These are phyloP conservation scores for Nezara viridula DNA, from an alignment of 2,888 invertebrate genomes.

Conservation along the genomic window DNA sequence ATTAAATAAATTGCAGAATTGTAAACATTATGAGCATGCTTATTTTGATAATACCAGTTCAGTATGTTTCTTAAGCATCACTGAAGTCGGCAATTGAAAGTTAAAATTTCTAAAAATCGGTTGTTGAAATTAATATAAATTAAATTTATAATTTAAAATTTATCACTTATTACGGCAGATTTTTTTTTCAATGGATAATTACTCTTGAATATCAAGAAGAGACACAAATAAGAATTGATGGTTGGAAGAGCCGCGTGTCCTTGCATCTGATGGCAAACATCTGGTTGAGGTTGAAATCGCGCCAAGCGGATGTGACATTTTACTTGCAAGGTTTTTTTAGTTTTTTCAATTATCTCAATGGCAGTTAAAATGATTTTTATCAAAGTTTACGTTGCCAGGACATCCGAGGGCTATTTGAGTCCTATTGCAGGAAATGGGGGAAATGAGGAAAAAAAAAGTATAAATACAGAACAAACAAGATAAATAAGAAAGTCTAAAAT, in stretches of 20 bases:
- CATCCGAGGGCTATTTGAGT: slow-evolving; percentile 16
- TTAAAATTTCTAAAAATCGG: too few relatives aligned
- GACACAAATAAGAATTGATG: neutral
- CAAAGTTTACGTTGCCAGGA: slow-evolving; percentile 23
- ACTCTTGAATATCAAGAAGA: neutral
- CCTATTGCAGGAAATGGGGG: neutral
- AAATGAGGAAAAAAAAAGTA: neutral
- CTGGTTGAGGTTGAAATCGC: slow-evolving; percentile 41
- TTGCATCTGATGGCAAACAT: slow-evolving; percentile 40
- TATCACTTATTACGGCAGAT: too few relatives aligned
- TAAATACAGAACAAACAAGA: neutral
- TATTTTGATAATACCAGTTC: too few relatives aligned
- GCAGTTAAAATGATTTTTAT: slow-evolving; percentile 35
- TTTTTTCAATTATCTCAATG: slow-evolving; percentile 40
- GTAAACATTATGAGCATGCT: too few relatives aligned
- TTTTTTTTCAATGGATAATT: neutral
- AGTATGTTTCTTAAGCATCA: too few relatives aligned
- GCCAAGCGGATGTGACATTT: slow-evolving; percentile 46
- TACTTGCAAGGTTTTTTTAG: slow-evolving; percentile 22
- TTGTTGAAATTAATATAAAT: too few relatives aligned
- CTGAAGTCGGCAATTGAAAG: too few relatives aligned
- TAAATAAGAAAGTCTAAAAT: neutral
- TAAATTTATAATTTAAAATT: too few relatives aligned
- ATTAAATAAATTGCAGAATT: too few relatives aligned
- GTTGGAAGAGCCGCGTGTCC: neutral